phyloP scores from a whole-genome alignment of 2,113 vertebrate species.

The Brienomyrus longianalis region DNA sequence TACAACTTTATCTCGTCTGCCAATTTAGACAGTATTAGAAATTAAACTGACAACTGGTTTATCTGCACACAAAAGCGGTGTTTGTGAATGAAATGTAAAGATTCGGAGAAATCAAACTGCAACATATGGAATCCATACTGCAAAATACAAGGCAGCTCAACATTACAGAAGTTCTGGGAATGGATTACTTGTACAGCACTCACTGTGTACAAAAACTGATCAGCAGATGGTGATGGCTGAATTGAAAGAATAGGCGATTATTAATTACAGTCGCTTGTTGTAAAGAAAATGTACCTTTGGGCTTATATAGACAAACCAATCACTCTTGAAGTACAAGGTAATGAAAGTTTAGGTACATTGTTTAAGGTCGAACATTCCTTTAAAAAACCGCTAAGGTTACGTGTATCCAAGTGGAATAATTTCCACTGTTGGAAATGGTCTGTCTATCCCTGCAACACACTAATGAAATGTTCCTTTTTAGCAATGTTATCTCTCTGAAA shows the following conservation, averaged over 20 bases:
- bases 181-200: slow-evolving; percentile 18
- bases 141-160: slow-evolving; percentile 94
- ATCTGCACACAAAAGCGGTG: slow-evolving; percentile 75
- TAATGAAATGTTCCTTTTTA: not conserved
- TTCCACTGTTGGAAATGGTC: slow-evolving; percentile 23
- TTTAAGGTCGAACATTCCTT: not conserved
- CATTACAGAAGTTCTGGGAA: slow-evolving; percentile 56
- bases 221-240: slow-evolving; percentile 37
- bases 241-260: slow-evolving; percentile 37
- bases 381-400: not conserved
- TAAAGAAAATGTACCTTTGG: slow-evolving; percentile 65
- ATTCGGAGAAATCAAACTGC: slow-evolving; percentile 76
- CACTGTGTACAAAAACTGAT: slow-evolving; percentile 44
- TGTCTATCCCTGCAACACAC: not conserved
- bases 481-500: not conserved
- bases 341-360: slow-evolving; percentile 4
- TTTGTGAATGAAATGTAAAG: slow-evolving; percentile 83
- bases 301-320: slow-evolving; percentile 48
- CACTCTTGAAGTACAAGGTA: slow-evolving; percentile 20
- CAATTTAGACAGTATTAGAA: slow-evolving; percentile 87
- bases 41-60: slow-evolving; percentile 75
- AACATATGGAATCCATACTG: slow-evolving; percentile 84
- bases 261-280: slow-evolving; percentile 64
- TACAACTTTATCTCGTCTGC: slow-evolving; percentile 77
- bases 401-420: slow-evolving; percentile 29